Evolutionary conservation across 2,797 vertebrate species (phyloP), one percentile per base, ranked within the genome.

Genomic region (Triplophysa yarkandensis): DNA sequence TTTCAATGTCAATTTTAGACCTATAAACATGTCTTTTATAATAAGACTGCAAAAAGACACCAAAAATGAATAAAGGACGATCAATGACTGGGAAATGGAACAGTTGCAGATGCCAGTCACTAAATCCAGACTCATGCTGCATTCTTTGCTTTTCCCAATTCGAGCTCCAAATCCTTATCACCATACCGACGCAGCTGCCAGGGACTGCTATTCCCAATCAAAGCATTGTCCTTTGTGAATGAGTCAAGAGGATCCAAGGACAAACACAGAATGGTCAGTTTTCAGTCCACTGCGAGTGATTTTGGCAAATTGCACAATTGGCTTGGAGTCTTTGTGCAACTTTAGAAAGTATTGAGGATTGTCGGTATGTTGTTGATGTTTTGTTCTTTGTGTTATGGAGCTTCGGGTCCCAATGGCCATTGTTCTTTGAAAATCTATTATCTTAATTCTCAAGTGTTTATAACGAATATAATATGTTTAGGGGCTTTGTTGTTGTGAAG

Each of bases 161-260:
- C 27, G 8, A 57, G 54, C 52, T 55, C 52, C 25, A 55, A 55
- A 28, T 6, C 23, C 54, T 57, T 57, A 30, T 57, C 54, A 16
- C 25, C 54, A 17, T 27, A 28, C 54, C 1, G 6, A 57, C 8
- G 16, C 27, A 8, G 54, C 27, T 57, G 25, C 27, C 54, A 57
- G 27, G 6, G 25, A 30, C 6, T 13, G 54, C 23, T 30, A 57
- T 28, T 57, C 27, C 27, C 54, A 57, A 57, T 52, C 27, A 57
- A 57, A 57, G 54, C 25, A 17, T 25, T 30, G 54, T 28, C 25
- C 25, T 30, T 57, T 16, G 54, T 57, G 27, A 7, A 57, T 30
- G 23, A 28, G 52, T 27, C 14, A 28, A 28, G 25, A 30, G 6
- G 16, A 28, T 5, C 25, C 54, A 16, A 28, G 54, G 54, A 6